phyloP scores from a whole-genome alignment of 2,797 vertebrate genomes.

The Sebastes itinus region DNA sequence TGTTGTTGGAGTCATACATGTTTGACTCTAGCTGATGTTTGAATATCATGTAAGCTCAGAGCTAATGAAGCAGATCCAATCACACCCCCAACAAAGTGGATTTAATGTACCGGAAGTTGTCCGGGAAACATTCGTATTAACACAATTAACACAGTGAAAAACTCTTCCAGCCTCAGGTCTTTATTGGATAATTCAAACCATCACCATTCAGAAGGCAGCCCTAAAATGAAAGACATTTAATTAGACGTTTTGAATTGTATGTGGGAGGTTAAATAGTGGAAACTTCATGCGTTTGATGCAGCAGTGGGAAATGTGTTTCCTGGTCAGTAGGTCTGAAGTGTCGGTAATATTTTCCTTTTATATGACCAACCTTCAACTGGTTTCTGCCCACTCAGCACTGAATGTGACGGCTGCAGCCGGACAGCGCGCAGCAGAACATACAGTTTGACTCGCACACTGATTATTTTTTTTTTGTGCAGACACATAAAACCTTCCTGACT shows the following conservation, averaged over 20 bases:
- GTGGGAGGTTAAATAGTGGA: neutral
- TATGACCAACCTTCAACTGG: neutral
- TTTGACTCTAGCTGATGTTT: no score
- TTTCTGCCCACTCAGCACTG: constrained; percentile 25
- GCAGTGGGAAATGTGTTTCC: neutral
- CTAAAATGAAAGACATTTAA: neutral
- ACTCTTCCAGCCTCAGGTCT: neutral
- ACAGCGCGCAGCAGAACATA: constrained; percentile 1
- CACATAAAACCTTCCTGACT: constrained; percentile 7
- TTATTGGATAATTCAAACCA: neutral
- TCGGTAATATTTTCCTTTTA: neutral
- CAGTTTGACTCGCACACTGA: neutral
- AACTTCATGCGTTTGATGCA: neutral
- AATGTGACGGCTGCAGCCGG: neutral
- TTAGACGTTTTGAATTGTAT: neutral
- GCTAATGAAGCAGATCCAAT: neutral
- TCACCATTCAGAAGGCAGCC: no score
- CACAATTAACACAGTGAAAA: neutral
- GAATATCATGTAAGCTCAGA: neutral
- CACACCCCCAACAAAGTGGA: neutral
- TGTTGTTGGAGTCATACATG: no score
- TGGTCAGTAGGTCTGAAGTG: neutral
- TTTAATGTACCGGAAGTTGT: neutral
- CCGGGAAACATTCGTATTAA: neutral
- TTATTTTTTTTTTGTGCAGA: neutral